Base-by-base conservation (phyloP, 1,140 invertebrate genomes). In the Ceratina calcarata region DNA sequence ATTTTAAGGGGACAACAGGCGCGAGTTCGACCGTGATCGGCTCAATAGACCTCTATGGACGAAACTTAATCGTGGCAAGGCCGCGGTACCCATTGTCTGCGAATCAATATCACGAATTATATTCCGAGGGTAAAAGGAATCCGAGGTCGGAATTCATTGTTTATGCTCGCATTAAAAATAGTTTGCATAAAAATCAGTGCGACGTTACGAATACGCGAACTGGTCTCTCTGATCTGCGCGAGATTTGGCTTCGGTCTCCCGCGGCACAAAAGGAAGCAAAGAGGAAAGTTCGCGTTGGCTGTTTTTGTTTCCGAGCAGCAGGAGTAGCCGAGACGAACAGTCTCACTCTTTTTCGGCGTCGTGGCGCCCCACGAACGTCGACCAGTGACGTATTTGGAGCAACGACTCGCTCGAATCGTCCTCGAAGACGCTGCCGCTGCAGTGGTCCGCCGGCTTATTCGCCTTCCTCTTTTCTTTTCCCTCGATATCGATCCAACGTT, bases 11-110 rank as follows among this genome's bases (percentile, higher is more conserved):
- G 20, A n/a, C 18, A 37, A 37, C 20, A 20, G 67, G 13, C 24
- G 10, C 51, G 77, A 84, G 68, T 82, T 69, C 69, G 57, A 78
- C 61, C 65, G 37, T 64, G 64, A 79, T 79, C 60, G 58, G 69
- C 65, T 82, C 73, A 82, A 84, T 82, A 62, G 74, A 60, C n/a
- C 68, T 82, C 73, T 64, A 84, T 57, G 65, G 53, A 74, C 78
- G 64, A 53, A 6, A 51, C 22, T 78, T 78, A 81, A 84, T 84
- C 69, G 74, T 24, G 37, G 53, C 76, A 70, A 65, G 80, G 69
- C 82, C 75, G 22, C 13, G 13, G 64, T 27, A 10, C 49, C n/a
- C 53, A 76, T 76, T 76, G 72, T 74, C 51, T 0, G 64, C 64
- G 32, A 67, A 57, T 66, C 37, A 2, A 57, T 75, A 24, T 75